Evolutionary conservation across 2,797 vertebrate species (phyloP).

Genomic region (Acropternis orthonyx): DNA sequence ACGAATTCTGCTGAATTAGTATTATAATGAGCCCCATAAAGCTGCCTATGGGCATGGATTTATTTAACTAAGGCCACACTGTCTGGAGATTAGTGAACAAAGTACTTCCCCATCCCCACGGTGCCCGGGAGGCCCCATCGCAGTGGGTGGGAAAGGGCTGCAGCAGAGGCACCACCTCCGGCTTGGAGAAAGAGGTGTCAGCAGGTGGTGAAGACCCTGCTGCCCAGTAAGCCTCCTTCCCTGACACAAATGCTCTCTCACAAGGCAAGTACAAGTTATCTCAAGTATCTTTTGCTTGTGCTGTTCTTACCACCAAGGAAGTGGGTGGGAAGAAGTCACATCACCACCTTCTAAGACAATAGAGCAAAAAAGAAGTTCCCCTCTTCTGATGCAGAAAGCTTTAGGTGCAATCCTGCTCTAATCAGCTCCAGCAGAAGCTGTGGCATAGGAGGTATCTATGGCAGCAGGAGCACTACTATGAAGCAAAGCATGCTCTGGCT

Average conservation of each 20-base stretch:
- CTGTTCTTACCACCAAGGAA: background rate
- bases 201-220: background rate
- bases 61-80: constrained; percentile 16
- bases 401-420: background rate
- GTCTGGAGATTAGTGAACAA: background rate
- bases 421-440: background rate
- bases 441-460: background rate
- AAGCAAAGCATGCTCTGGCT: rapidly evolving
- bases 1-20: constrained; percentile 40
- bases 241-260: rapidly evolving
- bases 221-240: background rate
- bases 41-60: constrained; percentile 37
- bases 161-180: rapidly evolving
- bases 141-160: rapidly evolving
- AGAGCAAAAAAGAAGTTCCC: background rate
- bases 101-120: background rate
- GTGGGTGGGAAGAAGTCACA: background rate
- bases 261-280: background rate
- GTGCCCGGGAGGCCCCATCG: rapidly evolving
- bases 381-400: background rate
- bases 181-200: background rate
- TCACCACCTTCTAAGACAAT: background rate
- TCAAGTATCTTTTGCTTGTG: background rate
- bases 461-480: background rate
- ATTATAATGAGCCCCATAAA: constrained; percentile 45